A percentile compares a stretch with the other conserved stretches of the same genome.
These are phyloP conservation scores for Tragelaphus buxtoni DNA, from an alignment of 2,113 vertebrate genomes.

Conservation along the genomic window DNA sequence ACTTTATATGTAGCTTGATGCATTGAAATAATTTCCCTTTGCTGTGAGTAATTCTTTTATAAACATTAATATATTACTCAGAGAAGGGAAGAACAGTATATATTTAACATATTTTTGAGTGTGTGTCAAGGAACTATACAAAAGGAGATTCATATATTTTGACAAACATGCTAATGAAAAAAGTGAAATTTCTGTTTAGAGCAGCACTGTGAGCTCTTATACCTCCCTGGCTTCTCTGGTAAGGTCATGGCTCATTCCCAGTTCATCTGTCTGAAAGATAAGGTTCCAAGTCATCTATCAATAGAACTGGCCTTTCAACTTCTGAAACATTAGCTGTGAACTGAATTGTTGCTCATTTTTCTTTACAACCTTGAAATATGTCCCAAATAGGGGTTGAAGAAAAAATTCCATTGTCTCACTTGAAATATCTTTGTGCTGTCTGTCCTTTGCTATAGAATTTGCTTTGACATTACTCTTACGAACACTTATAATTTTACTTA, in stretches of 20 bases:
- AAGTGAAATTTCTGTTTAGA: not conserved
- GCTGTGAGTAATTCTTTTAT: not conserved
- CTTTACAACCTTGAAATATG: not conserved
- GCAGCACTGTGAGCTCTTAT: not conserved
- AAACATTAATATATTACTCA: not conserved
- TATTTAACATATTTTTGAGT: not conserved
- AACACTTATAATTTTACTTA: not conserved
- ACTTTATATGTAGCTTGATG: not conserved
- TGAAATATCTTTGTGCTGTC: not conserved
- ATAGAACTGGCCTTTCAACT: not conserved
- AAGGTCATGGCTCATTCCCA: not conserved
- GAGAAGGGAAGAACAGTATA: not conserved
- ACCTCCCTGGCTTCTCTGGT: not conserved
- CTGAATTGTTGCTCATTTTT: not conserved
- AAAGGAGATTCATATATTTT: not conserved
- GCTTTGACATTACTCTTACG: not conserved
- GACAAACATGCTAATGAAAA: not conserved
- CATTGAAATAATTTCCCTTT: not conserved
- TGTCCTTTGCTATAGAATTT: not conserved
- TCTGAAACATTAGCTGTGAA: not conserved
- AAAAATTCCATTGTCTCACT: not conserved
- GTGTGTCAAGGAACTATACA: not conserved
- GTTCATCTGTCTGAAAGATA: not conserved
- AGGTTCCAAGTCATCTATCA: not conserved
- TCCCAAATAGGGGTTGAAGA: not conserved